These are phyloP conservation scores for Phalanger gymnotis DNA, from an alignment of 2,797 vertebrate species.

Conservation along the genomic window DNA sequence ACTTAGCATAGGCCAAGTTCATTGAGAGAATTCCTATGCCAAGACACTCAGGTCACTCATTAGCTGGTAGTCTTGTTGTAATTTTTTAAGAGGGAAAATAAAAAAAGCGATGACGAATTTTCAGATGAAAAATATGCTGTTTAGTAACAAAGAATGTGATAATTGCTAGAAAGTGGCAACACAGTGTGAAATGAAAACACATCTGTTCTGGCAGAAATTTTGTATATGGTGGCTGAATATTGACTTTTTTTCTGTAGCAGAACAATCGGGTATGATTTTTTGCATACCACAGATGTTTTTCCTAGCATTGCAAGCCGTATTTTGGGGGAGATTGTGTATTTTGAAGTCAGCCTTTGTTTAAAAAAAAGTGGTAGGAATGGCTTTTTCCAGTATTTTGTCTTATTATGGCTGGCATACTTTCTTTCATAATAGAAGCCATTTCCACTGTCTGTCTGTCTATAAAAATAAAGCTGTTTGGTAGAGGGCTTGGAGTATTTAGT, in stretches of 20 bases:
- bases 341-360: constrained; percentile 35
- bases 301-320: background rate
- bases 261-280: constrained; percentile 37
- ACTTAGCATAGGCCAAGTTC: constrained; percentile 3
- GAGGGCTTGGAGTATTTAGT: constrained; percentile 38
- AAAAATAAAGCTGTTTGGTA: constrained; percentile 44
- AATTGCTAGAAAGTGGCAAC: constrained; percentile 45
- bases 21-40: constrained; percentile 23
- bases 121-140: constrained; percentile 8
- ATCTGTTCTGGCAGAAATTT: constrained; percentile 37
- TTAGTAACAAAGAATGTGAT: constrained; percentile 1
- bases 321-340: background rate
- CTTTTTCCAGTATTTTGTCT: constrained; percentile 50
- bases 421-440: constrained; percentile 42
- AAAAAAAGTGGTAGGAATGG: constrained; percentile 5
- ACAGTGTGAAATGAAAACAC: background rate
- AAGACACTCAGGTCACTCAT: background rate
- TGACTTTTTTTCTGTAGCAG: constrained; percentile 27
- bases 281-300: constrained; percentile 19
- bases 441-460: constrained; percentile 32
- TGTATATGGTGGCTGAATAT: constrained; percentile 17
- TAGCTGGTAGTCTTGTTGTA: constrained; percentile 17
- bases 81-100: constrained; percentile 36
- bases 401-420: constrained; percentile 33
- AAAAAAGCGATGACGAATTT: constrained; percentile 15